Conservation (phyloP, 1,140 invertebrate genomes). For the Venturia canescens region DNA sequence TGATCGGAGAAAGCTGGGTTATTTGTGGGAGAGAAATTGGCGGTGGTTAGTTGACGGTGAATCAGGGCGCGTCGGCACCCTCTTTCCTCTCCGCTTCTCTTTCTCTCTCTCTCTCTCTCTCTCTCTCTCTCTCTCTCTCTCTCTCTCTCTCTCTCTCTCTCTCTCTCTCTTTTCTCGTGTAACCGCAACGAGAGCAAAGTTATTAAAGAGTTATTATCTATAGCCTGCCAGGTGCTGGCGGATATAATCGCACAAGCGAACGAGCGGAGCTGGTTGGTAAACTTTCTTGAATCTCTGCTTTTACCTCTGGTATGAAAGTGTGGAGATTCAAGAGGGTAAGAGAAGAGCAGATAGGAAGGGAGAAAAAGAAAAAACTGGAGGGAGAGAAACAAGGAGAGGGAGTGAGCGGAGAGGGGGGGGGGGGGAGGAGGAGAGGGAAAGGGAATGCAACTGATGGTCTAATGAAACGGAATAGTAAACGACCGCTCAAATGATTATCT, state of each 20-base stretch:
- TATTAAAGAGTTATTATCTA: slow-evolving; percentile 48
- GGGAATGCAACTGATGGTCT: slow-evolving; percentile 39
- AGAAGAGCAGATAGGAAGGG: background rate
- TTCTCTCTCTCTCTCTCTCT: background rate
- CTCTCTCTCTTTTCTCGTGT: background rate
- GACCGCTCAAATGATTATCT: slow-evolving; percentile 45
- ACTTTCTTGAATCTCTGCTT: slow-evolving; percentile 29
- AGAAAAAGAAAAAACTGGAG: background rate
- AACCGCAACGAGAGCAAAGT: slow-evolving; percentile 39
- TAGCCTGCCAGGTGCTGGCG: slow-evolving; percentile 46
- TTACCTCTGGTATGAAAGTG: background rate
- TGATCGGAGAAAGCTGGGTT: slow-evolving; percentile 40
- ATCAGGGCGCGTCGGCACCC: slow-evolving; percentile 15
- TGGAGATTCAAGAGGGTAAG: background rate
- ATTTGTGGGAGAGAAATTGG: slow-evolving; percentile 43
- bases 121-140: background rate
- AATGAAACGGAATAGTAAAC: slow-evolving; percentile 46
- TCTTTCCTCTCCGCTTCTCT: background rate
- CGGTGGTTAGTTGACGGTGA: slow-evolving; percentile 29
- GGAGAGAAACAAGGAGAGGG: background rate
- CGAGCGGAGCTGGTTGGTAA: slow-evolving; percentile 37
- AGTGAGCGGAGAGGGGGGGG: background rate
- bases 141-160: background rate
- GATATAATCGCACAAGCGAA: slow-evolving; percentile 43
- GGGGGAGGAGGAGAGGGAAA: background rate